Evolutionary conservation across 2,888 invertebrate genomes (phyloP).

Genomic region (Tipula helvola): DNA sequence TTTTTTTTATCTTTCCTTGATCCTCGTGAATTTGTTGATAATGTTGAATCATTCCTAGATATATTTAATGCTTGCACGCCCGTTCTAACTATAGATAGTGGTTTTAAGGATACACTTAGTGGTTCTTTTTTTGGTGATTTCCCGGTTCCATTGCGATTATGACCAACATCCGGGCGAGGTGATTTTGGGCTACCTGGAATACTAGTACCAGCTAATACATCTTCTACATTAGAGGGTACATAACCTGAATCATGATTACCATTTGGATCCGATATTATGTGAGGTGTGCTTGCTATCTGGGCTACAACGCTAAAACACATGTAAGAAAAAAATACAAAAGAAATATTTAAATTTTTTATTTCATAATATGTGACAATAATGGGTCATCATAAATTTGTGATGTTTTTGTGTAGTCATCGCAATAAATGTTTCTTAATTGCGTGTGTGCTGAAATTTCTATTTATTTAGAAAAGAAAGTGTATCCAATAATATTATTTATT

Average conservation of each 20-base stretch:
- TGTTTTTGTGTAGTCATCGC: neutral
- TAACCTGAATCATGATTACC: slow-evolving; percentile 79
- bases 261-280: slow-evolving; percentile 53
- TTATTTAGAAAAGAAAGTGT: neutral
- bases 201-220: slow-evolving; percentile 44
- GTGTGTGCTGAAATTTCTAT: neutral
- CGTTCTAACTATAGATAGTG: slow-evolving; percentile 33
- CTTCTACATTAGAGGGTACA: slow-evolving; percentile 49
- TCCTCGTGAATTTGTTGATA: slow-evolving; percentile 42
- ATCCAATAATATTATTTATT: too few species aligned
- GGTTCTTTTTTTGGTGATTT: slow-evolving; percentile 32
- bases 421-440: neutral
- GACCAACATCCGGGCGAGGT: slow-evolving; percentile 28
- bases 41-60: slow-evolving; percentile 40
- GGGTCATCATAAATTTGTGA: neutral
- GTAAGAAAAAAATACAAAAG: slow-evolving; percentile 15
- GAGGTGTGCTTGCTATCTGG: slow-evolving; percentile 41
- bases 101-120: slow-evolving; percentile 51
- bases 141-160: slow-evolving; percentile 24
- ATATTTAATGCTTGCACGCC: slow-evolving; percentile 36
- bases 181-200: slow-evolving; percentile 42
- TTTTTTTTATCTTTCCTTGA: slow-evolving; percentile 37
- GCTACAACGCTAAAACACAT: slow-evolving; percentile 39
- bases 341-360: neutral
- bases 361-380: neutral